Percentiles rank a stretch among this genome's conserved stretches.
Conservation (phyloP, 2,797 vertebrate species). For the Pelobates cultripes region DNA sequence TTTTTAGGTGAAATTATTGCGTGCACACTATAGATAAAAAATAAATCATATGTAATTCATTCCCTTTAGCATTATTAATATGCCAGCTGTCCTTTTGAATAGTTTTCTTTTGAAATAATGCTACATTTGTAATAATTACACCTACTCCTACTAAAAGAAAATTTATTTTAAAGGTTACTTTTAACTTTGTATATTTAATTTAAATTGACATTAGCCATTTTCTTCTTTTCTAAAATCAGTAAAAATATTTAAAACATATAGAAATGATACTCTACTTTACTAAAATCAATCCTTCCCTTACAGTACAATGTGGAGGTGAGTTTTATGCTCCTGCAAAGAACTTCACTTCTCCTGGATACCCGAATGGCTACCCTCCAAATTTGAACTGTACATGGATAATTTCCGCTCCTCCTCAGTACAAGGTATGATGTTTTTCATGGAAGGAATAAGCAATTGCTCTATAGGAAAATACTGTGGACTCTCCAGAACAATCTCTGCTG, state of each 20-base stretch:
- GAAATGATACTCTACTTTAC: not conserved
- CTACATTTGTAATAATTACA: no score
- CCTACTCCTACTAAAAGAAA: no score
- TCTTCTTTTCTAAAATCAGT: not conserved
- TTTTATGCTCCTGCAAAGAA: not conserved
- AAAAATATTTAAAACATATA: not conserved
- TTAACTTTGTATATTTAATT: not conserved
- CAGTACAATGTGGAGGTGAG: slow-evolving; percentile 29
- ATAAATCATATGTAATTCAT: no score
- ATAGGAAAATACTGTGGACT: not conserved
- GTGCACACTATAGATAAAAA: no score
- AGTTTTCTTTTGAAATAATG: no score
- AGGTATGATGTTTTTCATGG: not conserved
- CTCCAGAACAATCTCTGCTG: no score
- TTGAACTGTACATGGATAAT: slow-evolving; percentile 21
- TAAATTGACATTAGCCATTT: not conserved
- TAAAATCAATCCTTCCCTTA: not conserved
- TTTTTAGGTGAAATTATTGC: no score
- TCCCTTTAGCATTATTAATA: no score
- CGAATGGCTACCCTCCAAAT: not conserved
- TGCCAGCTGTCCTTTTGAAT: no score
- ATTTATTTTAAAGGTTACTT: not conserved
- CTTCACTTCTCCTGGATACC: slow-evolving; percentile 29
- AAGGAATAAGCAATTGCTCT: not conserved
- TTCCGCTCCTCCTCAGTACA: slow-evolving; percentile 7